Evolutionary conservation across 1,140 invertebrate species (phyloP).

Genomic region (Anadara kagoshimensis): DNA sequence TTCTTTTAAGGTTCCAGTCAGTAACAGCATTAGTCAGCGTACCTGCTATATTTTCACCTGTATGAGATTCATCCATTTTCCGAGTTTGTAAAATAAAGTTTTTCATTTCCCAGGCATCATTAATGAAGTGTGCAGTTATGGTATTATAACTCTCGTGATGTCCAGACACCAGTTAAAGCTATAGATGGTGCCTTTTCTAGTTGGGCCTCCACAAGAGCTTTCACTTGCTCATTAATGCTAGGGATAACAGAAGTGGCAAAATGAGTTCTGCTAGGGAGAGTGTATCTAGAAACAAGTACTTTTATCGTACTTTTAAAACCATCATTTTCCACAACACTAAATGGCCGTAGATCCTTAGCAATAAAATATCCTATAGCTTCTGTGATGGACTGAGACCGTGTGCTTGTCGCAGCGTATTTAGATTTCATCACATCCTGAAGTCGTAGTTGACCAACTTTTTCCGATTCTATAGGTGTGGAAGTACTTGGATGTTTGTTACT

Average conservation of each 20-base stretch:
- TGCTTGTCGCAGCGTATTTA: too few species aligned
- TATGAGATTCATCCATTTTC: slow-evolving; percentile 11
- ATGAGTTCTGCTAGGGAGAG: slow-evolving; percentile 8
- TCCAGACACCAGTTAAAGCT: slow-evolving; percentile 16
- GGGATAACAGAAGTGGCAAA: slow-evolving; percentile 3
- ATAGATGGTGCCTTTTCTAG: slow-evolving; percentile 1
- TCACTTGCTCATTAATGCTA: slow-evolving; percentile 6
- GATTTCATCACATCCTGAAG: too few species aligned
- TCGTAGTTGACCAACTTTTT: too few species aligned
- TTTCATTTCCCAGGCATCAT: slow-evolving; percentile 6
- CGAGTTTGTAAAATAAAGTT: not conserved
- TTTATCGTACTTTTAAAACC: slow-evolving; percentile 15
- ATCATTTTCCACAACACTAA: too few species aligned
- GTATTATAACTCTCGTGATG: slow-evolving; percentile 16
- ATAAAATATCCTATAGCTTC: slow-evolving; percentile 4
- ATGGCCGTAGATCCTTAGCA: slow-evolving; percentile 15
- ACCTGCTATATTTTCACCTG: slow-evolving; percentile 4
- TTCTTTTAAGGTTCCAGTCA: not conserved
- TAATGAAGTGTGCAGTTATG: slow-evolving; percentile 22
- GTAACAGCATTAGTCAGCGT: not conserved
- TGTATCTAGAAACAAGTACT: slow-evolving; percentile 11
- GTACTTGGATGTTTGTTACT: too few species aligned
- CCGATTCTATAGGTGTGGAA: too few species aligned
- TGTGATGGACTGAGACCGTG: not conserved
- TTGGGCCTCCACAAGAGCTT: not conserved